These are phyloP conservation scores for Tanaodytes sp. DNA, from an alignment of 2,888 invertebrate genomes.

Conservation along the genomic window DNA sequence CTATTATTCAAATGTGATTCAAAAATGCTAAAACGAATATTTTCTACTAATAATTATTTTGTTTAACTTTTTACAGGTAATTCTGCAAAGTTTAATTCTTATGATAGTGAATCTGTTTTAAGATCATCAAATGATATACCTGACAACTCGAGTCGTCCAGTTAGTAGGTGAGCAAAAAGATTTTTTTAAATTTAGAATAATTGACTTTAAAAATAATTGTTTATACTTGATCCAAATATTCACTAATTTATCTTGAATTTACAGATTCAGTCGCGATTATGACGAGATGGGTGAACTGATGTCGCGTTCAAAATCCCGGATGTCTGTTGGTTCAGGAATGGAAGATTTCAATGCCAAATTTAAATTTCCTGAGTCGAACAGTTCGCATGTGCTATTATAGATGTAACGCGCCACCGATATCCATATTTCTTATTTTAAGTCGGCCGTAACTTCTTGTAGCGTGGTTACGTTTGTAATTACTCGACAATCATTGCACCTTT, in stretches of 20 bases:
- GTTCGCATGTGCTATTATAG: conserved; percentile 66
- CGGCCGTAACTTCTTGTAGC: not conserved
- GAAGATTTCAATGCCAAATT: conserved; percentile 69
- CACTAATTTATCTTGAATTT: conserved; percentile 42
- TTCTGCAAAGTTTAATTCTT: conserved; percentile 62
- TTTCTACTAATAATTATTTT: not conserved
- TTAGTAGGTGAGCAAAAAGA: conserved; percentile 74
- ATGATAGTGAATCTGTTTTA: conserved; percentile 65
- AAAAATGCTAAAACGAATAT: not conserved
- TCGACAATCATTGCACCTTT: conserved; percentile 3
- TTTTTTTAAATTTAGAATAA: too few relatives aligned
- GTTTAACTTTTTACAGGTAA: conserved; percentile 59
- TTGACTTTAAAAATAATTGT: too few relatives aligned
- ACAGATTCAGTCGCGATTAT: conserved; percentile 76
- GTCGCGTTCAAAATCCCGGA: conserved; percentile 69
- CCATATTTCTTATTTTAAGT: conserved; percentile 24
- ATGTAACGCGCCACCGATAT: conserved; percentile 32
- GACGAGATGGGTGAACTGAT: conserved; percentile 74
- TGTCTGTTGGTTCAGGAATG: conserved; percentile 68
- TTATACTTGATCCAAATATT: too few relatives aligned
- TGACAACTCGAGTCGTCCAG: conserved; percentile 73
- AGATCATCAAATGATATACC: conserved; percentile 68
- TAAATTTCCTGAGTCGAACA: conserved; percentile 67
- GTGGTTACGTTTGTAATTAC: conserved; percentile 31
- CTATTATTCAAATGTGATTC: not conserved